Percentiles rank a stretch among this genome's conserved stretches.
phyloP scores from a whole-genome alignment of 92 coral and sea anemone genomes.

The Epizoanthus rinbou region DNA sequence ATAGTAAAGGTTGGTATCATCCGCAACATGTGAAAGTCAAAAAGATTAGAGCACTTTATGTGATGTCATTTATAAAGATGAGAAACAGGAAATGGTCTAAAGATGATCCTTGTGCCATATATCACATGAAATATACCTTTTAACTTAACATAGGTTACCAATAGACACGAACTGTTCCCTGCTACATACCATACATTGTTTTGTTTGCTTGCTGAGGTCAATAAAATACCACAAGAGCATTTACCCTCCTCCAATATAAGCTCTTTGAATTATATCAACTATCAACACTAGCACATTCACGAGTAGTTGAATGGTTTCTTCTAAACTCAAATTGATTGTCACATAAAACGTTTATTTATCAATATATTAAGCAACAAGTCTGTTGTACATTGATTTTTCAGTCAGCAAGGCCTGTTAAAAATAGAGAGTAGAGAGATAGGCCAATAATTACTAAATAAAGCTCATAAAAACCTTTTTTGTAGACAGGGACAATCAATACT shows the following conservation, averaged over 20 bases:
- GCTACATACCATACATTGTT: slow-evolving; percentile 6
- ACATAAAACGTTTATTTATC: not conserved
- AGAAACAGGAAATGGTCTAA: slow-evolving; percentile 3
- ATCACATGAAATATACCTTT: slow-evolving; percentile 1
- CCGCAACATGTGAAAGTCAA: slow-evolving; percentile 13
- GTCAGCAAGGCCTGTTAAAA: slow-evolving; percentile 14
- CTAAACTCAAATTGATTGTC: slow-evolving; percentile 9
- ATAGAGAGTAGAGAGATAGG: slow-evolving; percentile 3
- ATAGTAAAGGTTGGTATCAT: slow-evolving; percentile 11
- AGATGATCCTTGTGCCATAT: slow-evolving; percentile 12
- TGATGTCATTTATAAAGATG: slow-evolving; percentile 4
- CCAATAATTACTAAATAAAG: slow-evolving; percentile 15
- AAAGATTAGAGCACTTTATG: slow-evolving; percentile 6
- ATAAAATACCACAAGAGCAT: slow-evolving; percentile 15
- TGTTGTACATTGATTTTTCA: slow-evolving; percentile 13
- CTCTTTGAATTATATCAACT: slow-evolving; percentile 2
- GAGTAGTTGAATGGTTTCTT: slow-evolving; percentile 17
- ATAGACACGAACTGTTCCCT: no score
- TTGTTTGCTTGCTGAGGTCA: slow-evolving; percentile 19
- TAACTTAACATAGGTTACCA: not conserved
- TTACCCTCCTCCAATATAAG: slow-evolving; percentile 16
- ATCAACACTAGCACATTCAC: slow-evolving; percentile 11
- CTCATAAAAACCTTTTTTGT: slow-evolving; percentile 5
- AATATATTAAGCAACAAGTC: slow-evolving; percentile 14
- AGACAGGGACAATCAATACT: slow-evolving; percentile 12